Conservation (phyloP, 2,888 invertebrate species). For the Xestoiulus laeticollis region DNA sequence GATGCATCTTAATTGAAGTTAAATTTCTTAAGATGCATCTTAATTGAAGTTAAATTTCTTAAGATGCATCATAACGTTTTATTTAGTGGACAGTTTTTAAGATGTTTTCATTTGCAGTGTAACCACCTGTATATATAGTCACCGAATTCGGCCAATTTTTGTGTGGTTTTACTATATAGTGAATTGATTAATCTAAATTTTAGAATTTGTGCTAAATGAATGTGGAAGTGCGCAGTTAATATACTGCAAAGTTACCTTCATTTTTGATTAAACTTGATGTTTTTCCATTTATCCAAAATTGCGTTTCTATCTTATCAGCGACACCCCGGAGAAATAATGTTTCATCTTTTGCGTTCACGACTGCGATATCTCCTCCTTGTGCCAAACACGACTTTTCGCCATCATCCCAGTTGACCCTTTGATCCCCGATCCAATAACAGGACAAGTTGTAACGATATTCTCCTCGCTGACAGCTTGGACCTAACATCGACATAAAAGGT, state of each 20-base stretch:
- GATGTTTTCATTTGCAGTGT: too few species aligned
- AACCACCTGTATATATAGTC: too few species aligned
- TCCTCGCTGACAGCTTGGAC: constrained; percentile 25
- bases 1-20: too few species aligned
- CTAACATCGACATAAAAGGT: too few species aligned
- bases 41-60: too few species aligned
- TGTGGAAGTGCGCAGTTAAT: neutral
- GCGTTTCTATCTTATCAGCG: constrained; percentile 1
- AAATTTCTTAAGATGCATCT: too few species aligned
- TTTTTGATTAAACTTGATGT: constrained; percentile 23
- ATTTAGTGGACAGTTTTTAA: too few species aligned
- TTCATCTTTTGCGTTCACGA: neutral
- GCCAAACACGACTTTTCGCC: neutral
- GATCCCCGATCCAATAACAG: constrained; percentile 40
- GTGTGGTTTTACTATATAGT: too few species aligned
- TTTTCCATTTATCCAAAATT: constrained; percentile 49
- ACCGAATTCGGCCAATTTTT: too few species aligned
- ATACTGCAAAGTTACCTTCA: neutral
- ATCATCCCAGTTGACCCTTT: constrained; percentile 46
- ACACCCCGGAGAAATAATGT: neutral
- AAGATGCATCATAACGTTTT: too few species aligned
- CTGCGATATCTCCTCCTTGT: neutral
- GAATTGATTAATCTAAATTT: too few species aligned
- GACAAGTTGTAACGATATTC: constrained; percentile 31
- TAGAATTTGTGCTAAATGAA: too few species aligned